These are phyloP conservation scores for Pachyseris speciosa DNA, from an alignment of 64 coral and sea anemone genomes.

Conservation along the genomic window DNA sequence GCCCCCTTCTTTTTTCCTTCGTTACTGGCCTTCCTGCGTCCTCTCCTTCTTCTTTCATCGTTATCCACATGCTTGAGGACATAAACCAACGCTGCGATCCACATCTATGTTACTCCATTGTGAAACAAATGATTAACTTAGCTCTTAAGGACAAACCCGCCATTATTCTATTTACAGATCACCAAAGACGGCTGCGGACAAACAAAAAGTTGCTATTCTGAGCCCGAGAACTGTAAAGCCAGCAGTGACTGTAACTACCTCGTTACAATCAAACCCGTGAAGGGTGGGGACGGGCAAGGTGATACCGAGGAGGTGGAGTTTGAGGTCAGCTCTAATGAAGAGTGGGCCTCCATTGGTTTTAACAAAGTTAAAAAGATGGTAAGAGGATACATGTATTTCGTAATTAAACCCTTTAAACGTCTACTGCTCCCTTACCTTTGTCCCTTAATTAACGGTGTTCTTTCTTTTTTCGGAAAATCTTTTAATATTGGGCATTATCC, in stretches of 20 bases:
- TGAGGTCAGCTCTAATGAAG: conserved; percentile 48
- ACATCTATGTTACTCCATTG: no score
- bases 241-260: conserved; percentile 74
- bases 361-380: conserved; percentile 67
- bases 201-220: conserved; percentile 71
- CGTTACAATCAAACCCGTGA: conserved; percentile 36
- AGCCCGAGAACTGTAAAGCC: conserved; percentile 57
- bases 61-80: no score
- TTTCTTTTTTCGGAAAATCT: no score
- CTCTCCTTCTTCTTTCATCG: no score
- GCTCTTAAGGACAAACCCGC: not conserved
- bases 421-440: no score
- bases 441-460: no score
- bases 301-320: conserved; percentile 48
- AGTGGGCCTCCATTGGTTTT: conserved; percentile 73
- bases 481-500: no score
- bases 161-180: conserved; percentile 33
- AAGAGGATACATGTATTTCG: no score
- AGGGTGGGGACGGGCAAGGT: not conserved
- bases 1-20: no score
- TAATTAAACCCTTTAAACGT: no score
- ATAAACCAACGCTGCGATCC: no score
- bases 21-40: not conserved
- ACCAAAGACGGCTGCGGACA: conserved; percentile 63
- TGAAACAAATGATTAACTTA: no score